Evolutionary conservation across 2,888 invertebrate species (phyloP).

Genomic region (Pachymerium ferrugineum): DNA sequence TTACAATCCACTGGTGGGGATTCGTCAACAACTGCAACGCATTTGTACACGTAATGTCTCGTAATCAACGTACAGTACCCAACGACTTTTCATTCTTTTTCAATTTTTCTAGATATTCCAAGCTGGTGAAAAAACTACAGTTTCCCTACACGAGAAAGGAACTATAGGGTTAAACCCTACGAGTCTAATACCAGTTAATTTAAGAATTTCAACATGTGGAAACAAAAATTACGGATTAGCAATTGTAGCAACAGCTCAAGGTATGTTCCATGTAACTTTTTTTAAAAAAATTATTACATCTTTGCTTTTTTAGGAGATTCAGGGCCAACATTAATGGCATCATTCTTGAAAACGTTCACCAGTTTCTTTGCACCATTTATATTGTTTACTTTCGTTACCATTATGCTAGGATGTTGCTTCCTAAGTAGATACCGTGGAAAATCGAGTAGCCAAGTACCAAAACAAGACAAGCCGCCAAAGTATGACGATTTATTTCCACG

Average conservation of each 20-base stretch:
- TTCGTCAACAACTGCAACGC: background rate
- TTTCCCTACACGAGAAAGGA: background rate
- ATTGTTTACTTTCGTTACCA: background rate
- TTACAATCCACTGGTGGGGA: background rate
- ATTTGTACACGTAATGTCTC: background rate
- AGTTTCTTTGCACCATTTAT: background rate
- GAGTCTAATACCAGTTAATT: background rate
- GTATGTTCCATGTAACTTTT: background rate
- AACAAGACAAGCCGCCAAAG: background rate
- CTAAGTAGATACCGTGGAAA: background rate
- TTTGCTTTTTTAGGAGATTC: background rate
- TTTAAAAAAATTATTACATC: background rate
- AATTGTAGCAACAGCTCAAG: background rate
- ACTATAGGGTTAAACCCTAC: background rate
- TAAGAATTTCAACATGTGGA: background rate
- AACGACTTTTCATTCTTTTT: too few species aligned
- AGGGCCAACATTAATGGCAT: background rate
- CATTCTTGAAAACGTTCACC: background rate
- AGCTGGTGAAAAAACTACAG: background rate
- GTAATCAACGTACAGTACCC: background rate
- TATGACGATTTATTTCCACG: background rate
- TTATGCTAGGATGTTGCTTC: background rate
- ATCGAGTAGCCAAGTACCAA: background rate
- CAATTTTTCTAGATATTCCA: background rate
- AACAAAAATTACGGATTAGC: background rate